Evolutionary conservation across 2,113 vertebrate genomes (phyloP).

Genomic region (Alethe diademata): DNA sequence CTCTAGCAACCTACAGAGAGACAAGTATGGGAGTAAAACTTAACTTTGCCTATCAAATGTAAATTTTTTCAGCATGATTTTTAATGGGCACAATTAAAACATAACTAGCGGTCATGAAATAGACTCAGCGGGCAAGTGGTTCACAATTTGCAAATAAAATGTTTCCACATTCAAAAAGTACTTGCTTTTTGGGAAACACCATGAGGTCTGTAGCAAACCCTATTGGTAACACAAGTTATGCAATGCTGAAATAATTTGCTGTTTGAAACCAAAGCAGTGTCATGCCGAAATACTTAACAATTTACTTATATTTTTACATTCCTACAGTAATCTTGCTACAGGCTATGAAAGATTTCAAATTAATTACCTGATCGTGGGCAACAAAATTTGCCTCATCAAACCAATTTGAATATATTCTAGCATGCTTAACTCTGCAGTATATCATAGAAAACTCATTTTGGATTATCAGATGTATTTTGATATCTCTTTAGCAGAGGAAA

Average conservation of each 20-base stretch:
- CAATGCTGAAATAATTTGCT: slow-evolving; percentile 86
- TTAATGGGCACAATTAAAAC: slow-evolving; percentile 93
- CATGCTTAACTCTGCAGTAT: slow-evolving; percentile 79
- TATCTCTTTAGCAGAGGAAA: slow-evolving; percentile 61
- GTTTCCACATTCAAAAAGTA: slow-evolving; percentile 71
- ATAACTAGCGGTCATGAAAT: slow-evolving; percentile 93
- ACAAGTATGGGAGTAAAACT: slow-evolving; percentile 99
- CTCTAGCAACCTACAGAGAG: slow-evolving; percentile 99
- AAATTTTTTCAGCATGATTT: slow-evolving; percentile 99
- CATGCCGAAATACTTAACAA: slow-evolving; percentile 72
- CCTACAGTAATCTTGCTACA: slow-evolving; percentile 83
- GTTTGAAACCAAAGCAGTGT: slow-evolving; percentile 72
- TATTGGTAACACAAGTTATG: slow-evolving; percentile 59
- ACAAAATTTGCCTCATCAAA: slow-evolving; percentile 75
- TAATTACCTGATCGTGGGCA: slow-evolving; percentile 75
- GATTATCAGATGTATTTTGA: slow-evolving; percentile 59
- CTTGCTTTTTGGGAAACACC: slow-evolving; percentile 66
- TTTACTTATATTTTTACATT: slow-evolving; percentile 76
- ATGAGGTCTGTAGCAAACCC: slow-evolving; percentile 77
- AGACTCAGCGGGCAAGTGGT: slow-evolving; percentile 98
- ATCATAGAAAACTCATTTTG: slow-evolving; percentile 77
- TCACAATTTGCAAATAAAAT: slow-evolving; percentile 87
- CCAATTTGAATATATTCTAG: slow-evolving; percentile 64
- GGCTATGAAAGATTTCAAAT: slow-evolving; percentile 81
- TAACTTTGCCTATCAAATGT: slow-evolving; percentile 99